Percentiles rank a stretch among this genome's conserved stretches.
phyloP scores from a whole-genome alignment of 2,888 invertebrate species.

The Panopea generosa region DNA sequence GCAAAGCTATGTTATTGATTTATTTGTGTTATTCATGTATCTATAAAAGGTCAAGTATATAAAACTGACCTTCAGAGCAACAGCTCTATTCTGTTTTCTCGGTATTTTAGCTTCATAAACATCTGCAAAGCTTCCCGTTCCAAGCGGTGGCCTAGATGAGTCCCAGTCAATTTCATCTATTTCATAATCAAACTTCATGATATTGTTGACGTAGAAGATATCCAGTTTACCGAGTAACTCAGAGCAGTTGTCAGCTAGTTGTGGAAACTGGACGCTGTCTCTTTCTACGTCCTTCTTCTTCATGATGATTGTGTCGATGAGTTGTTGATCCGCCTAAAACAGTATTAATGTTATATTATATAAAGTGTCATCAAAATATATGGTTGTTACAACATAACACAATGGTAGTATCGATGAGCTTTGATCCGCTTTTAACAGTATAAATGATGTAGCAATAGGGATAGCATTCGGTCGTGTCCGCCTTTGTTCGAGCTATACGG shows the following conservation, averaged over 20 bases:
- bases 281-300: conserved; percentile 56
- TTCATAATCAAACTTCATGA: conserved; percentile 74
- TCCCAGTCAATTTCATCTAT: conserved; percentile 51
- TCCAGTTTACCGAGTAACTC: conserved; percentile 70
- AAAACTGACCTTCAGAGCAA: conserved; percentile 46
- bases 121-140: conserved; percentile 75
- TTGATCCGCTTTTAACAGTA: too few species aligned
- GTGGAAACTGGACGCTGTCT: conserved; percentile 36
- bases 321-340: conserved; percentile 68
- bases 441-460: too few species aligned
- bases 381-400: too few species aligned
- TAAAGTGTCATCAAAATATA: too few species aligned
- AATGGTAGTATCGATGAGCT: too few species aligned
- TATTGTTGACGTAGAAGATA: conserved; percentile 72
- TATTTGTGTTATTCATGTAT: too few species aligned
- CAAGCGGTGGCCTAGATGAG: conserved; percentile 43
- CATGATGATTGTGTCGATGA: conserved; percentile 66
- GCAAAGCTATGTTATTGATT: too few species aligned
- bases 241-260: conserved; percentile 24
- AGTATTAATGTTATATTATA: too few species aligned
- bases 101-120: conserved; percentile 62
- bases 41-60: too few species aligned
- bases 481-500: too few species aligned
- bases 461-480: too few species aligned
- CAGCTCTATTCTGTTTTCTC: conserved; percentile 39